Base-by-base conservation (phyloP, 1,140 invertebrate genomes). In the Maniola jurtina region DNA sequence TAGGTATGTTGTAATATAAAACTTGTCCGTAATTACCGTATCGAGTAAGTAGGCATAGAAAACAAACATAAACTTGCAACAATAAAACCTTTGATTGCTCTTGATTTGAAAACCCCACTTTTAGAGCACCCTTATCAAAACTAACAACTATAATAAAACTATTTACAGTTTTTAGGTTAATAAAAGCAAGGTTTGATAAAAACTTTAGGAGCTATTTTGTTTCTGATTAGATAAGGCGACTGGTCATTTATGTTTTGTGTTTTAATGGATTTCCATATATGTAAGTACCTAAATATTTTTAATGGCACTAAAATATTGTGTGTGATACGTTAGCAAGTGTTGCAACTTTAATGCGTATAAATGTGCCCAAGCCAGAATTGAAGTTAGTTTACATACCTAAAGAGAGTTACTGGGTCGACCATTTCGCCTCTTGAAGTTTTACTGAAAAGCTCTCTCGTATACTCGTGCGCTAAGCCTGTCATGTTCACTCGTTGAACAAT, bases 61-160 rank as follows among this genome's bases (percentile, higher is more conserved):
- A 25, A 7, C 48, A 7, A 57, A 57, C 25, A 38, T 3, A 15
- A 57, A 38, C 14, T 1, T 57, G 36, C 6, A 57, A 57, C 35
- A 55, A 55, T 55, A 55, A 57, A 57, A 57, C 9, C 55, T 16
- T 71, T 77, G 75, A 77, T 77, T 65, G 64, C 68, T 72, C 69
- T 72, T 66, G 73, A 75, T 75, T 76, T 76, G 70, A 75, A 76
- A 79, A 70, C 72, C 72, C 63, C 62, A 36, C 61, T 66, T 74
- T 76, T 72, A 70, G 67, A 79, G 59, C 63, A 68, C 68, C 70
- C 73, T 77, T 80, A 80, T 80, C 77, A 75, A 75, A 75, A 71
- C 72, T 75, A 76, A 80, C 71, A 71, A 70, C 73, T 50, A 59
- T 59, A 64, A 70, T 80, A 77, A 80, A 80, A 77, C 64, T 75